Conservation (phyloP, 2,797 vertebrate species). For the Fratercula arctica region DNA sequence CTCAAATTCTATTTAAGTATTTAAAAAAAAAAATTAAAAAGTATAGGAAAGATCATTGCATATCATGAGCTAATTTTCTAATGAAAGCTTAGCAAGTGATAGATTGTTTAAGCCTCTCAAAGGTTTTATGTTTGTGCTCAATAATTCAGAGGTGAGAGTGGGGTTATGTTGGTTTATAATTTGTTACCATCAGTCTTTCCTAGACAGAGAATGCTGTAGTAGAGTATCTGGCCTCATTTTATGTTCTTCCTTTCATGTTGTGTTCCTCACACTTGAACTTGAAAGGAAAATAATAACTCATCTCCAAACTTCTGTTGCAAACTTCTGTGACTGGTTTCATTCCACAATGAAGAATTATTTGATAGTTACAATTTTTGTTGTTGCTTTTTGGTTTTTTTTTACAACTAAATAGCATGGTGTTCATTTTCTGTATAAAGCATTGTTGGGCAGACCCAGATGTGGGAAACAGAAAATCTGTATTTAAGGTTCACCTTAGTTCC, state of each 20-base stretch:
- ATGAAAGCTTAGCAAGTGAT: slow-evolving; percentile 63
- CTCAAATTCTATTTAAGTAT: slow-evolving; percentile 77
- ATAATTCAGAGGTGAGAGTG: slow-evolving; percentile 62
- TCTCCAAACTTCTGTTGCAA: neutral
- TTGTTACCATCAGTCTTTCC: slow-evolving; percentile 24
- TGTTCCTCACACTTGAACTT: neutral
- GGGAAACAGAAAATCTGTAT: neutral
- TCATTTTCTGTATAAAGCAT: neutral
- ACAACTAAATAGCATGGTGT: neutral
- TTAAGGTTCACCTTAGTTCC: neutral
- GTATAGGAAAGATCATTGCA: slow-evolving; percentile 67
- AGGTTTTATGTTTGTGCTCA: slow-evolving; percentile 65
- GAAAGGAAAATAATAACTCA: neutral
- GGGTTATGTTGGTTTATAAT: slow-evolving; percentile 62
- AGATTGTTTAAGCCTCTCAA: slow-evolving; percentile 65
- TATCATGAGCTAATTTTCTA: slow-evolving; percentile 70
- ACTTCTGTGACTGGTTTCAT: neutral
- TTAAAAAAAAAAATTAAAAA: slow-evolving; percentile 75
- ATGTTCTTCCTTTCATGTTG: neutral
- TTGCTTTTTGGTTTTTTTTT: fast-evolving
- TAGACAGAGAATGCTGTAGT: neutral
- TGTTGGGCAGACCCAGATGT: neutral
- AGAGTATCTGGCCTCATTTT: neutral
- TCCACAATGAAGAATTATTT: neutral
- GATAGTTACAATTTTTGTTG: neutral